Evolutionary conservation across 2,888 invertebrate genomes (phyloP).

Genomic region (Pterostichus niger): DNA sequence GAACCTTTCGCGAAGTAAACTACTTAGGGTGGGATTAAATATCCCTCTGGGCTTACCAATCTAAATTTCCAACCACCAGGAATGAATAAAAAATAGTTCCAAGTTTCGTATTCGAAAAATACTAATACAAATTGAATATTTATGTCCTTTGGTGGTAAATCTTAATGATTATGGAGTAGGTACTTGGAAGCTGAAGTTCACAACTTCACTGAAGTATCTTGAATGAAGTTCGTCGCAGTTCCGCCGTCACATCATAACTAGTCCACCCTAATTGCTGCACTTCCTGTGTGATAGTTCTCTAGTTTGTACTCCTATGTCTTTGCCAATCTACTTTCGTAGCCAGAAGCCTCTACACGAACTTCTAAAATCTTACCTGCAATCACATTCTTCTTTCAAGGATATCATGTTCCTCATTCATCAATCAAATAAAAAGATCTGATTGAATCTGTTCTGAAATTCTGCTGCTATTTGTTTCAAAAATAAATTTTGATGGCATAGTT

Average conservation of each 20-base stretch:
- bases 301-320: conserved; percentile 10
- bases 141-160: background rate
- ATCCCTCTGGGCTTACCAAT: conserved; percentile 46
- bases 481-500: no score
- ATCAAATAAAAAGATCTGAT: background rate
- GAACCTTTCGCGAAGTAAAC: conserved; percentile 43
- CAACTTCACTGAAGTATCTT: conserved; percentile 27
- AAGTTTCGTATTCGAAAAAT: conserved; percentile 8
- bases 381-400: background rate
- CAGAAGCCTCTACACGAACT: background rate
- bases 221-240: conserved; percentile 43
- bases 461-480: no score
- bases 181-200: conserved; percentile 21
- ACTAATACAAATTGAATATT: conserved; percentile 29
- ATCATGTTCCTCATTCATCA: background rate
- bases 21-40: conserved; percentile 62
- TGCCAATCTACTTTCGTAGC: background rate
- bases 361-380: background rate
- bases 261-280: conserved; percentile 57
- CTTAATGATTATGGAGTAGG: conserved; percentile 47
- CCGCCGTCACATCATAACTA: background rate
- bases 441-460: background rate
- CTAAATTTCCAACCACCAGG: conserved; percentile 21
- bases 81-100: conserved; percentile 29
- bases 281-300: conserved; percentile 46